These are phyloP conservation scores for Macrochelys suwanniensis DNA, from an alignment of 2,797 vertebrate species.

Conservation along the genomic window DNA sequence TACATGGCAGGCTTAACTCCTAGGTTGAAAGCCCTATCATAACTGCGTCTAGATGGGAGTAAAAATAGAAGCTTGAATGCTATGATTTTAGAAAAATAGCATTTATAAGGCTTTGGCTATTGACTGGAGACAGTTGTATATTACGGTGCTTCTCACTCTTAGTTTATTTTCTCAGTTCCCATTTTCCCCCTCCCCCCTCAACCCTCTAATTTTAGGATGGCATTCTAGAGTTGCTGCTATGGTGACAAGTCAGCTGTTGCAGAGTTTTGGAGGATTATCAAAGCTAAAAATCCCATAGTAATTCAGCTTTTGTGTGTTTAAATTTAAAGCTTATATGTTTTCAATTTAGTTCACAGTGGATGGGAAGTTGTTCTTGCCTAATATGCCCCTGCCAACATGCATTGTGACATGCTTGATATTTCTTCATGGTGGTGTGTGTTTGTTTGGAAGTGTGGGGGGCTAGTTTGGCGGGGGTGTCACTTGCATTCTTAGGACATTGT, in stretches of 20 bases:
- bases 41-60: slow-evolving; percentile 55
- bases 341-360: neutral
- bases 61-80: slow-evolving; percentile 55
- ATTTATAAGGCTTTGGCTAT: slow-evolving; percentile 59
- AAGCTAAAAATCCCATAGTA: neutral
- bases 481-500: neutral
- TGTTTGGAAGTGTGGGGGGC: neutral
- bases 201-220: slow-evolving; percentile 55
- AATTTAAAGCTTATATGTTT: neutral
- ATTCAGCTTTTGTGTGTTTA: slow-evolving; percentile 21
- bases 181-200: neutral
- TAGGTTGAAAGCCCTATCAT: slow-evolving; percentile 41
- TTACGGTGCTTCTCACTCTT: slow-evolving; percentile 46
- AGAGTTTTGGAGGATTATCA: neutral
- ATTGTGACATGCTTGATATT: neutral
- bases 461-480: neutral
- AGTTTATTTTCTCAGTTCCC: slow-evolving; percentile 40
- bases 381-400: neutral
- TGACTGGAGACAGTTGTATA: slow-evolving; percentile 49
- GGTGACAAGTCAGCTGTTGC: slow-evolving; percentile 14
- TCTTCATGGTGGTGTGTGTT: neutral
- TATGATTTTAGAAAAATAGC: slow-evolving; percentile 46
- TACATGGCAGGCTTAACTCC: slow-evolving; percentile 26
- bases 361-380: neutral
- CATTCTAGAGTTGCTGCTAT: slow-evolving; percentile 34